Evolutionary conservation across 2,888 invertebrate species (phyloP), one percentile per base, ranked within the genome.

Genomic region (Orthonychiurus folsomi): DNA sequence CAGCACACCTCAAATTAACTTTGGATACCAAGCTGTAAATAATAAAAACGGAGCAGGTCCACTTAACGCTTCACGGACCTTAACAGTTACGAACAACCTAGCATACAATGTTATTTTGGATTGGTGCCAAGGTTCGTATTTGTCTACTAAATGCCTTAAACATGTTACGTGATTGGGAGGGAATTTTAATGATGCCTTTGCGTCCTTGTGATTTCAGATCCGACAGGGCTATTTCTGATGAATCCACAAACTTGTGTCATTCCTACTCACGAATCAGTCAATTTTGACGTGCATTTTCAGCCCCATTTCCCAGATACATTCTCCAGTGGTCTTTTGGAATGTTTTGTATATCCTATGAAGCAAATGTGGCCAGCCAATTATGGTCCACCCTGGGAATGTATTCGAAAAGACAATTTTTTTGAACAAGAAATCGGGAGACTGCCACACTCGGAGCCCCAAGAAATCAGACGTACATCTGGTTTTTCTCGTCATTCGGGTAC

Each of bases 291-390:
- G 1, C 37, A 57, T 52, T 70, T 70, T 37, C 54, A 47, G 18
- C 70, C 70, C n/a, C 58, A 48, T 5, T 64, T 66, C 37, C 63
- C 68, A 15, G 67, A 69, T n/a, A 66, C 63, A 15, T 70, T 70
- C 61, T 69, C 63, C 21, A 47, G 58, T 27, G 68, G 66, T 2
- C 60, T 63, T 25, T 50, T 70, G 27, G 70, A 70, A 61, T 67
- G 65, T 21, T 70, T 65, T 50, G 59, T 68, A 0, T 66, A 69
- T 55, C 70, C 70, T 3, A 56, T 56, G 1, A 60, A 56, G 0
- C 20, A 54, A 3, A 62, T 58, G 20, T 64, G 63, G 50, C 68
- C 66, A 47, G 24, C 57, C 1, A 58, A 62, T n/a, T 48, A 3
- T 1, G 68, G 68, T 3, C 67, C 70, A 25, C 70, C 70, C 15